Evolutionary conservation across 2,797 vertebrate genomes (phyloP).

Genomic region (Manis crassicaudata): DNA sequence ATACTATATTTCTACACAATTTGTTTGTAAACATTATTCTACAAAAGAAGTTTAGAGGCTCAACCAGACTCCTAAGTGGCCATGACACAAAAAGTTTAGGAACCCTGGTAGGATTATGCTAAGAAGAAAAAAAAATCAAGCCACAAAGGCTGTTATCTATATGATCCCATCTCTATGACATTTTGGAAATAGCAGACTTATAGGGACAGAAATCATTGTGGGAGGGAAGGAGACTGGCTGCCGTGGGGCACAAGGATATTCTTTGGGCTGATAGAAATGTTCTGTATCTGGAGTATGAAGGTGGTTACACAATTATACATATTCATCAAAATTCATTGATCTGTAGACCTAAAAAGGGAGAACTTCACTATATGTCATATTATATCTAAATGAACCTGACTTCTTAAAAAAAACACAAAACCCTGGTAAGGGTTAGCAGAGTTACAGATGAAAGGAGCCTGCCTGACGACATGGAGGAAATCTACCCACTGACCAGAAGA

Average conservation of each 20-base stretch:
- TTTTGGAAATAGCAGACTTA: neutral
- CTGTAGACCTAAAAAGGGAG: neutral
- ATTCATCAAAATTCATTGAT: conserved; percentile 8
- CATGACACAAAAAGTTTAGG: conserved; percentile 3
- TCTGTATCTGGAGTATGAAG: neutral
- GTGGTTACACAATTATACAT: neutral
- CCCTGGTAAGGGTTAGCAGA: neutral
- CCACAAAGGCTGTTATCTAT: neutral
- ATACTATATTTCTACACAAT: neutral
- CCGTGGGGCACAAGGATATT: neutral
- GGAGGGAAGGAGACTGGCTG: neutral
- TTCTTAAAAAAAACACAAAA: neutral
- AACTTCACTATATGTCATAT: conserved; percentile 1
- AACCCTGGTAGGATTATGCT: neutral
- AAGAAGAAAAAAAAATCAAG: neutral
- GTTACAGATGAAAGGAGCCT: neutral
- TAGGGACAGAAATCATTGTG: neutral
- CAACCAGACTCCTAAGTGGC: neutral
- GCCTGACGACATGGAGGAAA: neutral
- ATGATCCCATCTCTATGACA: neutral
- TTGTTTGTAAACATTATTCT: neutral
- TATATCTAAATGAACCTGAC: neutral
- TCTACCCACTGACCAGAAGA: neutral
- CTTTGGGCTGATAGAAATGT: neutral
- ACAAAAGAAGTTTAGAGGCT: conserved; percentile 12